phyloP scores from a whole-genome alignment of 2,797 vertebrate genomes.

The Sebastolobus alascanus region DNA sequence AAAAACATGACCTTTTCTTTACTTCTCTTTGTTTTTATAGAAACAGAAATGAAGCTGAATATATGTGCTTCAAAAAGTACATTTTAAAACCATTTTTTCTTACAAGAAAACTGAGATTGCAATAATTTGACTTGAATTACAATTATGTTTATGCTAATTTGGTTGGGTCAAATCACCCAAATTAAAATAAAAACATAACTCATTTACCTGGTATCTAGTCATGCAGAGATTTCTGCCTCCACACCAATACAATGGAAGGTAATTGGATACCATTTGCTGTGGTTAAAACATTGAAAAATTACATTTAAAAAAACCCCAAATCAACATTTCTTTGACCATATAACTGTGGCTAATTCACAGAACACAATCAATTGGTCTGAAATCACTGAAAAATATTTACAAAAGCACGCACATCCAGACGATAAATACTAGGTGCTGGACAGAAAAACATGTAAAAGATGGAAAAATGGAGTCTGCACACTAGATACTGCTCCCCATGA shows the following conservation, averaged over 20 bases:
- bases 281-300: background rate
- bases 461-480: too few species aligned
- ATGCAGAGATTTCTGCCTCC: background rate
- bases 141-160: background rate
- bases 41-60: background rate
- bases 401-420: too few species aligned
- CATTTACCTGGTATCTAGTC: background rate
- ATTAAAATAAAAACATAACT: background rate
- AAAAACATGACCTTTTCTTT: background rate
- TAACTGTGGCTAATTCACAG: background rate
- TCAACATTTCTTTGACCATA: background rate
- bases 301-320: background rate
- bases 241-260: background rate
- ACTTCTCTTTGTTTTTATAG: background rate
- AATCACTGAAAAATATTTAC: too few species aligned
- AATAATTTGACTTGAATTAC: background rate
- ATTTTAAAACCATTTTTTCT: background rate
- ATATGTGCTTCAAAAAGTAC: background rate
- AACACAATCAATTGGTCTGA: background rate
- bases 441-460: too few species aligned
- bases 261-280: background rate
- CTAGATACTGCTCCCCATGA: too few species aligned
- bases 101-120: background rate
- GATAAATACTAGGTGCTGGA: too few species aligned
- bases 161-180: background rate